These are phyloP conservation scores for Vimba vimba DNA, from an alignment of 2,113 vertebrate species.

Conservation along the genomic window DNA sequence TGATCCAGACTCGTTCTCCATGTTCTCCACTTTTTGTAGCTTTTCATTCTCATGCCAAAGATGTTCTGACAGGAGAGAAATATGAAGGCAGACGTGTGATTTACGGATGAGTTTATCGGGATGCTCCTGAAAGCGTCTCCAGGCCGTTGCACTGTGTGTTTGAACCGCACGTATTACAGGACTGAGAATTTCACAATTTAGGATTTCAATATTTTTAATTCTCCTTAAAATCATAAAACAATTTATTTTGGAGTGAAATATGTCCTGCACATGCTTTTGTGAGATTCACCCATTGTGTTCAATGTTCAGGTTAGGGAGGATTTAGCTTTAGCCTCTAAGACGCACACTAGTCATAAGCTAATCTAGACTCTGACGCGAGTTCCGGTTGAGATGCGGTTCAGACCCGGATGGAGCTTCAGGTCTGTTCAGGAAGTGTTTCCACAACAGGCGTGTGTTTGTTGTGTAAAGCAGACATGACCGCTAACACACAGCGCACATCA, in stretches of 20 bases:
- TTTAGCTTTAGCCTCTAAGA: background rate
- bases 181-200: too few relatives aligned
- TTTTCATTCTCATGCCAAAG: constrained; percentile 36
- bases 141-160: background rate
- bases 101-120: background rate
- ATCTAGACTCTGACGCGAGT: background rate
- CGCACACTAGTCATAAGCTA: background rate
- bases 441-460: constrained; percentile 25
- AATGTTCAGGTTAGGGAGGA: background rate
- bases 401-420: background rate
- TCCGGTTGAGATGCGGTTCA: background rate
- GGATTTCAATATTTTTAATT: background rate
- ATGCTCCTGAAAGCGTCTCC: background rate
- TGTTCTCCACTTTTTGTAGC: background rate
- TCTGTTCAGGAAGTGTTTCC: constrained; percentile 26
- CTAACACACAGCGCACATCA: background rate
- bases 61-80: background rate
- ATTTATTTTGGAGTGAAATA: background rate
- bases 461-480: background rate
- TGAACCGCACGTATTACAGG: too few relatives aligned
- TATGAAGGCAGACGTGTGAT: background rate
- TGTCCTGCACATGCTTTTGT: background rate
- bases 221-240: too few relatives aligned
- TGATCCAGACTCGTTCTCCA: background rate
- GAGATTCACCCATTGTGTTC: background rate